Evolutionary conservation across 2,113 vertebrate species (phyloP).

Genomic region (Spilogale gracilis): DNA sequence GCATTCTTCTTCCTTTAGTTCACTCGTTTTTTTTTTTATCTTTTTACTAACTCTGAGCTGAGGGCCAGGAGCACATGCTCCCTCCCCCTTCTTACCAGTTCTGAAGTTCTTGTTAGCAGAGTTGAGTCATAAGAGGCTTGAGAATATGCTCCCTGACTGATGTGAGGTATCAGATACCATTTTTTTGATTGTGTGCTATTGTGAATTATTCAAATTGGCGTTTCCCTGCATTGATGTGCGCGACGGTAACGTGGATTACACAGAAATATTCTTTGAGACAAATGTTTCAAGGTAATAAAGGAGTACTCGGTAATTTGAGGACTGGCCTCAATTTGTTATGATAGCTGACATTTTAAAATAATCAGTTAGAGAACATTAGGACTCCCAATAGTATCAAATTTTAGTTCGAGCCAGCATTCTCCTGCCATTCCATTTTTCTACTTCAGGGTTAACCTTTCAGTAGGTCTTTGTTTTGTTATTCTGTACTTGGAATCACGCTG

Average conservation of each 20-base stretch:
- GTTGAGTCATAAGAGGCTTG: neutral
- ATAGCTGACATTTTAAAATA: constrained; percentile 10
- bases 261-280: neutral
- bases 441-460: neutral
- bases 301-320: neutral
- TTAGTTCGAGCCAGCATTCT: neutral
- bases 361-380: neutral
- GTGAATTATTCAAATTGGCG: neutral
- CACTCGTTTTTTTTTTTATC: neutral
- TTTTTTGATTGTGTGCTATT: neutral
- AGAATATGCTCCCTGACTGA: neutral
- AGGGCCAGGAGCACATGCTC: neutral
- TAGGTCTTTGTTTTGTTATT: neutral
- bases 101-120: neutral
- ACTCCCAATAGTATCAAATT: neutral
- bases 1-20: neutral
- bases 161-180: neutral
- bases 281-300: constrained; percentile 38
- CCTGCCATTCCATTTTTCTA: neutral
- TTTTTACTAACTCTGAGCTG: neutral
- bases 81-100: neutral
- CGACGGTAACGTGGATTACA: neutral
- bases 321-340: neutral
- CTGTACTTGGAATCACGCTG: neutral
- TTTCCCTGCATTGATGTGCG: neutral